Evolutionary conservation across 2,888 invertebrate species (phyloP).

Genomic region (Tetropium fuscum): DNA sequence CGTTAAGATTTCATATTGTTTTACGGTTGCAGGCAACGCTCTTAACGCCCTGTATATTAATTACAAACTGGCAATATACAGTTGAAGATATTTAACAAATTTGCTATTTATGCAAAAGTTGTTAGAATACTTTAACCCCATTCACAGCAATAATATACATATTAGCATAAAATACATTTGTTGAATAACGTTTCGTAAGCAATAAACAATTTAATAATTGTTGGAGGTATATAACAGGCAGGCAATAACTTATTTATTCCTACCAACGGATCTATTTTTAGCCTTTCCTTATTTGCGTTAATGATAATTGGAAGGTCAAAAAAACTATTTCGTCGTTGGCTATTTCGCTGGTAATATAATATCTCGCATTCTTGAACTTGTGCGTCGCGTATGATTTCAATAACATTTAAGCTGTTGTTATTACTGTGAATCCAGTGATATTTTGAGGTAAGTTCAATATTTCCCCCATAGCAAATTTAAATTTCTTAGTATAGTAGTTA

Average conservation of each 20-base stretch:
- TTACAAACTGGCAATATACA: too few species aligned
- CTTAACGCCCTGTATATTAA: too few species aligned
- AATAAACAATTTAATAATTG: slow-evolving; percentile 18
- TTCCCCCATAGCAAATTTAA: too few species aligned
- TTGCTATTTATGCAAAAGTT: slow-evolving; percentile 8
- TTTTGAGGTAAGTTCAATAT: too few species aligned
- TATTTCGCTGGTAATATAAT: slow-evolving; percentile 8
- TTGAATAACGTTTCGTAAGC: slow-evolving; percentile 1
- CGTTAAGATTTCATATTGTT: too few species aligned
- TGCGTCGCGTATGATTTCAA: too few species aligned
- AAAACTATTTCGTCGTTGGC: slow-evolving; percentile 28
- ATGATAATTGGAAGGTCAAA: slow-evolving; percentile 34
- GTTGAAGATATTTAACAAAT: background rate
- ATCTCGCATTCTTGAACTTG: background rate
- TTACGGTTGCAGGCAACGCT: too few species aligned
- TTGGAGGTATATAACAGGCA: slow-evolving; percentile 15
- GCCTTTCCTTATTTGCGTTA: slow-evolving; percentile 31
- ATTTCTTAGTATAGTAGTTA: too few species aligned
- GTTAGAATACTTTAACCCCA: slow-evolving; percentile 1
- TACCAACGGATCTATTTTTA: slow-evolving; percentile 30
- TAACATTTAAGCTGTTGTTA: too few species aligned
- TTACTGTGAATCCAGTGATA: too few species aligned
- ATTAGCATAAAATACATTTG: slow-evolving; percentile 11
- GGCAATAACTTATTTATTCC: slow-evolving; percentile 10
- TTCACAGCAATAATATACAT: slow-evolving; percentile 2